Conservation (phyloP, 2,113 vertebrate species). For the Neolamprologus fasciatus region DNA sequence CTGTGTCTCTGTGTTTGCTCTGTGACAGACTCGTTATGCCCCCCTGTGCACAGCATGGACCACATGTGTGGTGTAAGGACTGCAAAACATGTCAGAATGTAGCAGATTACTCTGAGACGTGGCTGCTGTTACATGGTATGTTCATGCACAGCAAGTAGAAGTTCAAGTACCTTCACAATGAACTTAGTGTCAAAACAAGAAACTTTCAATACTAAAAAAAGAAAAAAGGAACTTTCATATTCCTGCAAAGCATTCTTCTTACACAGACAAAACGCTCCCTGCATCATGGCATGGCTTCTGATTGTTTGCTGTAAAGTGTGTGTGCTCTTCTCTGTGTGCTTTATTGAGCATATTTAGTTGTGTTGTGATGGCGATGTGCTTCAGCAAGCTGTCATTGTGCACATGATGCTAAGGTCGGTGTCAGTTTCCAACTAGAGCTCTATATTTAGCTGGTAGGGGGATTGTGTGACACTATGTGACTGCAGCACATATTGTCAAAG, state of each 20-base stretch:
- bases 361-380: conserved; percentile 12
- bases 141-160: neutral
- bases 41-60: accelerated
- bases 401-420: conserved; percentile 2
- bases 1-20: neutral
- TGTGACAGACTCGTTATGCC: neutral
- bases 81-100: neutral
- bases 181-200: neutral
- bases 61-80: neutral
- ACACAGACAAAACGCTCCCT: neutral
- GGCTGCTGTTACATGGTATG: neutral
- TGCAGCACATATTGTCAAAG: neutral
- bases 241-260: accelerated
- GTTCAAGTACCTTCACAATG: accelerated
- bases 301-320: neutral
- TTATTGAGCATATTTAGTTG: conserved; percentile 21
- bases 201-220: neutral
- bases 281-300: neutral
- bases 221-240: neutral
- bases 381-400: neutral
- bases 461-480: conserved; percentile 3
- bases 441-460: conserved; percentile 60
- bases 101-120: accelerated
- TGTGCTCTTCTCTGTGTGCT: neutral
- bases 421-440: conserved; percentile 49